A percentile compares a stretch with the other conserved stretches of the same genome.
phyloP scores from a whole-genome alignment of 2,888 invertebrate genomes.

The Patella depressa region DNA sequence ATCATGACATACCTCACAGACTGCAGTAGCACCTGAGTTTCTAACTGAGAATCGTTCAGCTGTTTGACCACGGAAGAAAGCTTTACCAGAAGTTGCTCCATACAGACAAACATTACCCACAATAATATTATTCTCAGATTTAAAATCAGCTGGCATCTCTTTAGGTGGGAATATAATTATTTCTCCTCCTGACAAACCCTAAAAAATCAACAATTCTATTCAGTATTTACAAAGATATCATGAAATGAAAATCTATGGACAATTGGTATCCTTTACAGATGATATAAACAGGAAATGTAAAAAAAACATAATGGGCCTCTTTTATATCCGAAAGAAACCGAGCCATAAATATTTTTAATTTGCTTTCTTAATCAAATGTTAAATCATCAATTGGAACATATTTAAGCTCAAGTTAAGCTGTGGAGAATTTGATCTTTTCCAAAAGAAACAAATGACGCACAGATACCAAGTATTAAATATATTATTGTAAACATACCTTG shows the following conservation, averaged over 20 bases:
- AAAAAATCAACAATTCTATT: slow-evolving; percentile 41
- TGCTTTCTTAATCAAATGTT: no score
- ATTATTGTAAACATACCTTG: slow-evolving; percentile 73
- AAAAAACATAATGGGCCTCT: no score
- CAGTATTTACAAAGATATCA: no score
- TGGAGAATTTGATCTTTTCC: no score
- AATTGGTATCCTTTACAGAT: no score
- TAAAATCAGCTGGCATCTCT: slow-evolving; percentile 80
- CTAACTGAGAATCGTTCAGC: slow-evolving; percentile 98
- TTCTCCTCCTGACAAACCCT: slow-evolving; percentile 94
- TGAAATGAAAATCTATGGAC: no score
- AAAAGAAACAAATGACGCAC: no score
- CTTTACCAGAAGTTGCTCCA: slow-evolving; percentile 94
- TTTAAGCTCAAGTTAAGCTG: no score
- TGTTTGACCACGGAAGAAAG: slow-evolving; percentile 95
- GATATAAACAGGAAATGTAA: no score
- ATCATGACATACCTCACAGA: slow-evolving; percentile 81
- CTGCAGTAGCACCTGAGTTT: slow-evolving; percentile 95
- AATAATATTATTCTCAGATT: slow-evolving; percentile 94
- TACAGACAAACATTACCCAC: slow-evolving; percentile 98
- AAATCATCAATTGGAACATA: no score
- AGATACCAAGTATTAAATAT: not conserved
- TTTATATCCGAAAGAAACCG: no score
- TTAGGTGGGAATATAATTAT: slow-evolving; percentile 94
- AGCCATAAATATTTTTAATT: no score